These are phyloP conservation scores for Zapus hudsonius DNA, from an alignment of 2,113 vertebrate genomes.

Conservation along the genomic window DNA sequence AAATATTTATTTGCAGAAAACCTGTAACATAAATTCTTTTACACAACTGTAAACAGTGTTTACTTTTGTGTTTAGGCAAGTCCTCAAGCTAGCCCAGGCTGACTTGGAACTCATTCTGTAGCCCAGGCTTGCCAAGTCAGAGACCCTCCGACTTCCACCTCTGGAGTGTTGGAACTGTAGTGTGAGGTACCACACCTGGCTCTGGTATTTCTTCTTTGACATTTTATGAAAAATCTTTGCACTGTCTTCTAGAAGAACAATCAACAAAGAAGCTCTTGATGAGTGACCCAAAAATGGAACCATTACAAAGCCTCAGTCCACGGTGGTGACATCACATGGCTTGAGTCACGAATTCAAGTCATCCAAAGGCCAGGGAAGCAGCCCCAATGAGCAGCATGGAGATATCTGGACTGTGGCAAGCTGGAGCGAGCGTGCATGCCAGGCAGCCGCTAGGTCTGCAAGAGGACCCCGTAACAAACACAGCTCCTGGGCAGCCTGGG, in stretches of 20 bases:
- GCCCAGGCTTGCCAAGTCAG: too few relatives aligned
- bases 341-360: background rate
- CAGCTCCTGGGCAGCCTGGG: background rate
- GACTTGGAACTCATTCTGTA: too few relatives aligned
- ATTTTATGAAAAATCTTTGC: conserved; percentile 17
- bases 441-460: background rate
- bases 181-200: too few relatives aligned
- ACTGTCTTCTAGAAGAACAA: conserved; percentile 18
- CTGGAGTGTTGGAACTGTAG: too few relatives aligned
- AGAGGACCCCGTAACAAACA: background rate
- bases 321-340: background rate
- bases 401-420: background rate
- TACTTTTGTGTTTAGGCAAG: background rate
- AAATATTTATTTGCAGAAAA: conserved; percentile 65
- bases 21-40: conserved; percentile 39
- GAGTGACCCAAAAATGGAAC: conserved; percentile 42
- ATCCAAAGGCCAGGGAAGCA: background rate
- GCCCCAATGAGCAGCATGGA: background rate
- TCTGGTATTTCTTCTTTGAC: background rate
- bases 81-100: too few relatives aligned
- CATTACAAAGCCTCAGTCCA: background rate
- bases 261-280: background rate
- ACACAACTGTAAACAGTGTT: conserved; percentile 23
- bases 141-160: too few relatives aligned
- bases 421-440: background rate